Conservation (phyloP, 2,113 vertebrate genomes). For the Bagarius yarrelli region DNA sequence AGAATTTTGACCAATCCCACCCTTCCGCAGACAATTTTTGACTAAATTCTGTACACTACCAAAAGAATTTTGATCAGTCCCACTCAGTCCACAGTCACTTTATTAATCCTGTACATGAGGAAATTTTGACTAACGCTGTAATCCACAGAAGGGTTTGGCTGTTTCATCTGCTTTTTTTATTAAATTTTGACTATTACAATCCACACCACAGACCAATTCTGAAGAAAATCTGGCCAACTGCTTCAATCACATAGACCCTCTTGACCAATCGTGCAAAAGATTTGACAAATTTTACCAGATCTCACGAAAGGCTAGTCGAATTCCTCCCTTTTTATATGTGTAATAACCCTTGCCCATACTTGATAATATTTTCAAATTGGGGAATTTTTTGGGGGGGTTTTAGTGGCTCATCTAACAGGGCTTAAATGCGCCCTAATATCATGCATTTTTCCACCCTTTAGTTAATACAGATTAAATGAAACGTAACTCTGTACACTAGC, state of each 20-base stretch:
- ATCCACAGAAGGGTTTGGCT: not conserved
- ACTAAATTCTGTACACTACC: not conserved
- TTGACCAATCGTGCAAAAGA: not conserved
- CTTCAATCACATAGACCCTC: not conserved
- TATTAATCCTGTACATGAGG: no score
- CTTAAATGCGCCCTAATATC: not conserved
- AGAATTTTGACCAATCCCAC: not conserved
- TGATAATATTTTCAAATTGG: no score
- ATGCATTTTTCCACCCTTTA: not conserved
- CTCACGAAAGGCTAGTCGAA: not conserved
- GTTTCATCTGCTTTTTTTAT: no score
- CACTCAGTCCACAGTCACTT: no score
- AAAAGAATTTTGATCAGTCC: not conserved
- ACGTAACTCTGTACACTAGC: not conserved
- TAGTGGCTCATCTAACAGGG: accelerated
- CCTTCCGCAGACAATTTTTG: not conserved
- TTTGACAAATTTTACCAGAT: not conserved
- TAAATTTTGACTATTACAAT: not conserved
- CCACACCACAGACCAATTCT: not conserved
- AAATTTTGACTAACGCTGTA: not conserved
- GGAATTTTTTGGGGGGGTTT: no score
- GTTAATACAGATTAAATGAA: constrained; percentile 8
- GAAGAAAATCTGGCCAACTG: not conserved
- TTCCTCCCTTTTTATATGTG: not conserved
- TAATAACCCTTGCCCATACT: not conserved